Evolutionary conservation across 2,888 invertebrate genomes (phyloP), one percentile per base, ranked within the genome.

Genomic region (Morpho achilles): DNA sequence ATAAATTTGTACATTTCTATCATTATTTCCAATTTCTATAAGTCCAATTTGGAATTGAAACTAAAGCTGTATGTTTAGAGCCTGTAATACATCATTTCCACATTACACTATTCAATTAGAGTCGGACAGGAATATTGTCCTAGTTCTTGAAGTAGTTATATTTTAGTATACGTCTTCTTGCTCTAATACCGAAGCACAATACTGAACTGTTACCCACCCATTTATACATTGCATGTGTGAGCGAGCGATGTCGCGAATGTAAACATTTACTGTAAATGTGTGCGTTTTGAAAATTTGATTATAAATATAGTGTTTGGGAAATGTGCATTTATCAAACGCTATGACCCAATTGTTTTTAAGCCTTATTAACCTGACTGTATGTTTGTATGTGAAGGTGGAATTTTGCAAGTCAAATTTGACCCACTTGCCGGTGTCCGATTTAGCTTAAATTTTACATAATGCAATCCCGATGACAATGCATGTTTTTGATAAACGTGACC

Each of bases 131-230:
- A 82, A 80, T 81, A 75, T 70, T 80, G 86, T 76, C 80, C 86
- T 82, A 87, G 82, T 84, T 88, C 77, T 80, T 77, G 80, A 82
- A 83, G 80, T 80, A 77, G 74, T 76, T 80, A 77, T 79, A 77
- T 82, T 70, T 76, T 81, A 77, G 76, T 75, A 84, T 77, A 73
- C 81, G 82, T 82, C 81, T 85, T 80, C 79, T 84, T 83, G 86
- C 84, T 87, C 86, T 85, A 84, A 77, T 84, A 82, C 81, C 80
- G 75, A 74, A 83, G 79, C 72, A 87, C 82, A 89, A 87, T 85
- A 77, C 78, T 65, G 69, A 66, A 71, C 77, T 79, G 75, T 79
- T 71, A 76, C 72, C 54, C 69, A 70, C 79, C 81, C 82, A 79
- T 68, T 66, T 66, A 66, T 56, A 23, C 41, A 39, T 22, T 54